These are phyloP conservation scores for Hyppa rectilinea DNA, from an alignment of 2,888 invertebrate species.

Conservation along the genomic window DNA sequence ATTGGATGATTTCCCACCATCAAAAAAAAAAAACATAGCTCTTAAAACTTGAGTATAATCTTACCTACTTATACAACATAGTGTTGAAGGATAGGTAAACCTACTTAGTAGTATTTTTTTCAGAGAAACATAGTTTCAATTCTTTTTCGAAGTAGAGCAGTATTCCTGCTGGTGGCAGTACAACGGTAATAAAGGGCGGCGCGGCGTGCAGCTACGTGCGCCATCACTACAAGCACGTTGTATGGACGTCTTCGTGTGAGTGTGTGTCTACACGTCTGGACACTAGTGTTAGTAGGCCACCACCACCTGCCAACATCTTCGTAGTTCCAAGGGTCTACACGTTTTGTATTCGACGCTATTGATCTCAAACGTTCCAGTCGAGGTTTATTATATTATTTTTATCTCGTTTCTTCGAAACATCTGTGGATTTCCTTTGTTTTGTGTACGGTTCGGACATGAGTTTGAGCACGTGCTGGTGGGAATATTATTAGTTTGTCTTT, in stretches of 20 bases:
- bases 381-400: constrained; percentile 74
- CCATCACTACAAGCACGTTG: constrained; percentile 67
- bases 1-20: too few species aligned
- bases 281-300: constrained; percentile 52
- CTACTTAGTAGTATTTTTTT: background rate
- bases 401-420: constrained; percentile 77
- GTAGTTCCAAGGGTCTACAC: constrained; percentile 60
- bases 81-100: background rate
- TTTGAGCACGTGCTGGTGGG: constrained; percentile 79
- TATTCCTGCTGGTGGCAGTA: constrained; percentile 60
- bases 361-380: constrained; percentile 72
- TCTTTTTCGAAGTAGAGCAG: constrained; percentile 73
- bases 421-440: constrained; percentile 80
- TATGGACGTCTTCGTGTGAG: constrained; percentile 66
- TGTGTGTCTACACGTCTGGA: constrained; percentile 38
- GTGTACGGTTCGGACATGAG: constrained; percentile 63
- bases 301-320: constrained; percentile 66
- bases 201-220: constrained; percentile 77
- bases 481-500: constrained; percentile 60
- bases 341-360: constrained; percentile 74
- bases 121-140: background rate
- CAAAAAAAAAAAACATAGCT: too few species aligned
- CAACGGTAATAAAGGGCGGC: constrained; percentile 78
- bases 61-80: background rate
- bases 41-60: background rate